These are phyloP conservation scores for Stigmatopora argus DNA, from an alignment of 2,113 vertebrate genomes.

Conservation along the genomic window DNA sequence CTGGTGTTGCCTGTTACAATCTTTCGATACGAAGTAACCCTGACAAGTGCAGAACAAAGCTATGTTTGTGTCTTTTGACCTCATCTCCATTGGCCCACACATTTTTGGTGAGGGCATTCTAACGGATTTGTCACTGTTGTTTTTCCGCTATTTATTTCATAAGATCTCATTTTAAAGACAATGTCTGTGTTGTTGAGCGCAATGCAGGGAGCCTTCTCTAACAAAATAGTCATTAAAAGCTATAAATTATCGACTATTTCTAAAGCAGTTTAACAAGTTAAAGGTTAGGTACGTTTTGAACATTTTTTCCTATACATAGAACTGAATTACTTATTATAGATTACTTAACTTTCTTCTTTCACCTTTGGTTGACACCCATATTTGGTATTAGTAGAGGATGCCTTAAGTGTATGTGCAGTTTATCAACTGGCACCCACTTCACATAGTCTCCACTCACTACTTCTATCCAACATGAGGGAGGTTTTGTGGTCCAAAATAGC, in stretches of 20 bases:
- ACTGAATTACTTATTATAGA: not conserved
- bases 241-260: slow-evolving; percentile 13
- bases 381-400: slow-evolving; percentile 30
- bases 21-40: slow-evolving; percentile 28
- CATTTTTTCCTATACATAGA: not conserved
- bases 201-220: slow-evolving; percentile 6
- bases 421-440: slow-evolving; percentile 63
- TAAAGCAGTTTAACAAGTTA: not conserved
- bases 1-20: slow-evolving; percentile 42
- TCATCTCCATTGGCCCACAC: slow-evolving; percentile 54
- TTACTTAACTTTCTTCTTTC: slow-evolving; percentile 25
- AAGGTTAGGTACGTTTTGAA: not conserved
- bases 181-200: not conserved
- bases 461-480: slow-evolving; percentile 42
- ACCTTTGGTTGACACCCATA: slow-evolving; percentile 30
- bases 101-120: slow-evolving; percentile 58
- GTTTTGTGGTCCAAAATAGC: slow-evolving; percentile 70
- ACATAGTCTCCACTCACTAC: slow-evolving; percentile 32
- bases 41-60: slow-evolving; percentile 54
- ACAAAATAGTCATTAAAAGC: slow-evolving; percentile 38
- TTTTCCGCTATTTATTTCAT: slow-evolving; percentile 49
- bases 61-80: slow-evolving; percentile 59
- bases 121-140: slow-evolving; percentile 37
- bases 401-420: slow-evolving; percentile 50
- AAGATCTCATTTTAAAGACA: slow-evolving; percentile 28